Evolutionary conservation across 1,140 invertebrate species (phyloP).

Genomic region (Ostrea edulis): DNA sequence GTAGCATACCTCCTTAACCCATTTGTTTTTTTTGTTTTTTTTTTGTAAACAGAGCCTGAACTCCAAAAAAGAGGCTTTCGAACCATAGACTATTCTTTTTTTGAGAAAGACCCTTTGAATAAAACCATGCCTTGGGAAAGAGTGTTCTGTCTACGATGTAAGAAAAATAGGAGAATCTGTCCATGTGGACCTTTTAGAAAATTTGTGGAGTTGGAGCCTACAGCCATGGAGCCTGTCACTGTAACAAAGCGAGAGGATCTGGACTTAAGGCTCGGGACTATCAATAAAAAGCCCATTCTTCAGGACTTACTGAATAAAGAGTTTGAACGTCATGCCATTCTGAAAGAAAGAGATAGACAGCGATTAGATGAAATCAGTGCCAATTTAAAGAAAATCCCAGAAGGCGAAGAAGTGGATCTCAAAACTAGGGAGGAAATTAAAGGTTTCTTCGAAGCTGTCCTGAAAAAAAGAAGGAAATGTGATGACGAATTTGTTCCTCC

Average conservation of each 20-base stretch:
- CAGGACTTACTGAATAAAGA: not conserved
- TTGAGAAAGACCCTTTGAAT: constrained; percentile 23
- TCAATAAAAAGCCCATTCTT: not conserved
- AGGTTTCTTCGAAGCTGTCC: not conserved
- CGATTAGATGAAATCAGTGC: not conserved
- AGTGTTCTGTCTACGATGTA: constrained; percentile 14
- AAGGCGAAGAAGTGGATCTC: not conserved
- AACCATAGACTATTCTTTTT: not conserved
- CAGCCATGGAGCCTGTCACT: not conserved
- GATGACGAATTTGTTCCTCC: not conserved
- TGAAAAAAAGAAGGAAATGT: not conserved
- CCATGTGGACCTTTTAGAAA: not conserved
- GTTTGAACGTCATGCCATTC: not conserved
- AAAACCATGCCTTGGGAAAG: not conserved
- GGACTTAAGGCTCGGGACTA: not conserved
- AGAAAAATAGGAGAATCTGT: not conserved
- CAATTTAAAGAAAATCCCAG: not conserved
- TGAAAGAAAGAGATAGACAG: not conserved
- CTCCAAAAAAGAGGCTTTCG: not conserved
- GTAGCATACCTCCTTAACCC: too few species aligned
- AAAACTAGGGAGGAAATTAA: not conserved
- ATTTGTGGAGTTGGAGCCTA: not conserved
- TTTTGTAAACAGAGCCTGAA: not conserved
- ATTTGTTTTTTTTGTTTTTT: not conserved
- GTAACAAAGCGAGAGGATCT: not conserved